Percentiles rank a stretch among this genome's conserved stretches.
These are phyloP conservation scores for Akabosia matsudoensis DNA, from an alignment of 1,140 invertebrate genomes.

Conservation along the genomic window DNA sequence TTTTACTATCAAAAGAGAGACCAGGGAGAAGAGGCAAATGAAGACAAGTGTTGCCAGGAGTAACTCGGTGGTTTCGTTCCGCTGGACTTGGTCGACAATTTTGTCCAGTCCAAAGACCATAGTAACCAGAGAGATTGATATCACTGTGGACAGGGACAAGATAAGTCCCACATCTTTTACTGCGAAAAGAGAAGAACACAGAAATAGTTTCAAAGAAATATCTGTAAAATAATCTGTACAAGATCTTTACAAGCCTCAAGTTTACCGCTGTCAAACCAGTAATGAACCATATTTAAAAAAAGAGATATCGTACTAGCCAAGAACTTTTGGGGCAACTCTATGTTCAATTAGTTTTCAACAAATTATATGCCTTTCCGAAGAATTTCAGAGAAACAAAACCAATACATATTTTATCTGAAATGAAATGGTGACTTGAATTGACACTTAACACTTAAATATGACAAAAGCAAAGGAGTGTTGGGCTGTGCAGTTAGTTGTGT, in stretches of 20 bases:
- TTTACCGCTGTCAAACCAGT: background rate
- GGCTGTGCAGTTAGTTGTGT: too few relatives aligned
- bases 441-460: too few relatives aligned
- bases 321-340: too few relatives aligned
- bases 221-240: constrained; percentile 4
- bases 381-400: too few relatives aligned
- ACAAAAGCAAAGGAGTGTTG: too few relatives aligned
- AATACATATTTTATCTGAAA: too few relatives aligned
- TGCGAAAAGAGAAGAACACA: constrained; percentile 20
- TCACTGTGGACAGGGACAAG: background rate
- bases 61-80: constrained; percentile 1
- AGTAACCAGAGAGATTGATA: background rate
- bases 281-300: too few relatives aligned
- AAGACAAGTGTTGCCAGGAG: background rate
- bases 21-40: background rate
- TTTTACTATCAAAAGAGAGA: constrained; percentile 17
- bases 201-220: constrained; percentile 5
- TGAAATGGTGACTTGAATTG: too few relatives aligned
- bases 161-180: constrained; percentile 11
- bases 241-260: background rate
- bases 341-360: too few relatives aligned
- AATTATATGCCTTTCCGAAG: too few relatives aligned
- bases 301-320: too few relatives aligned
- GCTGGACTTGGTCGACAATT: background rate
- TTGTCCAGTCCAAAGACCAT: background rate